phyloP scores from a whole-genome alignment of 2,113 vertebrate species.

The Ammodytes dubius region DNA sequence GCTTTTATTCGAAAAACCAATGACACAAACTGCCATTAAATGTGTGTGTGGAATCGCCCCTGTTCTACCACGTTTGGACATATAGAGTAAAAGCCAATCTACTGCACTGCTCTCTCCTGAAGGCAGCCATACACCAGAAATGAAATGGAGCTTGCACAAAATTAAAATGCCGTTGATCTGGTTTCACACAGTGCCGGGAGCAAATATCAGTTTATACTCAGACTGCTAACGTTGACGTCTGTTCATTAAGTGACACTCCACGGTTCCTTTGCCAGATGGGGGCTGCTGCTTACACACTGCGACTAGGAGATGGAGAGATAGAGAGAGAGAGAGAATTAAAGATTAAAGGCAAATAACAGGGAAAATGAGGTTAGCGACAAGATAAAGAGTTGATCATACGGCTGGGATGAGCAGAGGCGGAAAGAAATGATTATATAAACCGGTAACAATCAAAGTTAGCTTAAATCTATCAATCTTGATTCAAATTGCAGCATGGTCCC shows the following conservation, averaged over 20 bases:
- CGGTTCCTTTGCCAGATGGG: conserved; percentile 36
- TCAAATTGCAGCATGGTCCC: too few species aligned
- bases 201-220: conserved; percentile 46
- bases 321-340: background rate
- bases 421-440: background rate
- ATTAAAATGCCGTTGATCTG: conserved; percentile 49
- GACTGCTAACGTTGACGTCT: conserved; percentile 41
- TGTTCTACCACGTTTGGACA: conserved; percentile 2
- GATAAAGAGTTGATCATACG: background rate
- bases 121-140: conserved; percentile 29
- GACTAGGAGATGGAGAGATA: background rate
- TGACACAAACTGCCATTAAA: conserved; percentile 1
- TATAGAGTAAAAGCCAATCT: conserved; percentile 13
- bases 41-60: background rate
- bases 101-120: conserved; percentile 13
- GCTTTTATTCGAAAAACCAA: background rate
- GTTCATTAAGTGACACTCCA: conserved; percentile 34
- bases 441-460: background rate
- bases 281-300: conserved; percentile 16
- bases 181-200: conserved; percentile 53
- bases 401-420: background rate
- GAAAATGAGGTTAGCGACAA: background rate
- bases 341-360: background rate
- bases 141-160: conserved; percentile 43
- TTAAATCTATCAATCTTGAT: too few species aligned